Evolutionary conservation across 1,140 invertebrate genomes (phyloP), one percentile per base, ranked within the genome.

Genomic region (Drosophila yakuba): DNA sequence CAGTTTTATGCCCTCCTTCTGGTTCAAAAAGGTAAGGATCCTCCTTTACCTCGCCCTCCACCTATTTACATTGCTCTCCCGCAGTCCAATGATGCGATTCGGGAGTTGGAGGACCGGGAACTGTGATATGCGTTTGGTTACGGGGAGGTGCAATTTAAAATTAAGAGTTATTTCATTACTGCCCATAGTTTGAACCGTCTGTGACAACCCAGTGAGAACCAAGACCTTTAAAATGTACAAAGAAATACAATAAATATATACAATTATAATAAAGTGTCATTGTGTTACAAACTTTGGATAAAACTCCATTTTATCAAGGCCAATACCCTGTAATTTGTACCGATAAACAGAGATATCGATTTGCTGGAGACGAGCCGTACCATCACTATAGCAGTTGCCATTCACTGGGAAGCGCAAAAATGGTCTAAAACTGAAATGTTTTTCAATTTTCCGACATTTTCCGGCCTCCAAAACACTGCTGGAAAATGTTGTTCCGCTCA

Each of bases 1-100:
- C n/a, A 95, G 97, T 74, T 98, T 98, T 84, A 95, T 93, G 91
- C 94, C 95, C 2, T 94, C 96, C 66, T 95, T 94, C 80, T 98
- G 97, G 97, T 98, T 98, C 94, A 96, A 96, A 61, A 95, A 95
- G 66, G 97, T 98, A 7, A 35, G 7, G 25, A 4, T 6, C 32
- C 5, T 35, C 10, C 12, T 12, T 47, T 23, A 7, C 3, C 17
- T 11, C 43, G 15, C 11, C 8, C 32, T 20, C 2, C 14, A 39
- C 39, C n/a, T 45, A 44, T 20, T 62, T 4, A 35, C 43, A 10
- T 44, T 48, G 20, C 48, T 36, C 36, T 4, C 58, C 32, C 54
- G 12, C 23, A 89, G 84, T 62, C 63, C 25, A 45, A 58, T 0
- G 61, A 77, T 6, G 73, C 73, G 11, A 35, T 68, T 6, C 17